phyloP scores from a whole-genome alignment of 2,797 vertebrate genomes.

The Pygocentrus nattereri region DNA sequence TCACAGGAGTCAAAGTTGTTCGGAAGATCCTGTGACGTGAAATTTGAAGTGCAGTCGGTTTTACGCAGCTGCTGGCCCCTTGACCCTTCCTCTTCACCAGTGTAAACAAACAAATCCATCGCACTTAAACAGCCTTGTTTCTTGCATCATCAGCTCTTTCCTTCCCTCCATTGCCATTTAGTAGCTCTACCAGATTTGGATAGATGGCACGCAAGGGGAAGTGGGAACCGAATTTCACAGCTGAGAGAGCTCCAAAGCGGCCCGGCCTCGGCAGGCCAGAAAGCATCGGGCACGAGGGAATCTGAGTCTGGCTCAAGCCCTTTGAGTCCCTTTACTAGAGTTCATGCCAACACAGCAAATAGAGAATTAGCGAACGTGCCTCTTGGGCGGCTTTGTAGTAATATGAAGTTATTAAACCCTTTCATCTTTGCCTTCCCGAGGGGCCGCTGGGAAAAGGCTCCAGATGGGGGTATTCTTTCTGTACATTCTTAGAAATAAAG shows the following conservation, averaged over 20 bases:
- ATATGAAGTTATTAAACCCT: neutral
- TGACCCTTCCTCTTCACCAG: constrained; percentile 49
- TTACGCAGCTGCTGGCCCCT: constrained; percentile 61
- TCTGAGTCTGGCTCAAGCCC: neutral
- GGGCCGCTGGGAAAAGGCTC: constrained; percentile 26
- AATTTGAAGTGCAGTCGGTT: constrained; percentile 54
- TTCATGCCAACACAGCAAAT: neutral
- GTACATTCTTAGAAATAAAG: neutral
- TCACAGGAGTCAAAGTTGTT: constrained; percentile 60
- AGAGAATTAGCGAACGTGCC: neutral
- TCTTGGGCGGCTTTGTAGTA: neutral
- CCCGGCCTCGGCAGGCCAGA: neutral
- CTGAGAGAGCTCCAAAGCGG: neutral
- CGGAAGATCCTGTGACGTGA: constrained; percentile 60
- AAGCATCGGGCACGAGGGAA: neutral
- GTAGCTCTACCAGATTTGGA: neutral
- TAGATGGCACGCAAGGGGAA: neutral
- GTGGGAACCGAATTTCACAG: neutral
- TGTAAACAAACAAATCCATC: constrained; percentile 34
- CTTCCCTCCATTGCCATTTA: neutral
- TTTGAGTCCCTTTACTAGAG: neutral
- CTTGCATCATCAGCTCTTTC: neutral
- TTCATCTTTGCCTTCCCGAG: constrained; percentile 18
- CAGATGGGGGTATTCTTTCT: neutral
- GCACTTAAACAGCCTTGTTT: neutral